These are phyloP conservation scores for Holothuria leucospilota DNA, from an alignment of 53 echinoderm and acorn worm species.

Conservation along the genomic window DNA sequence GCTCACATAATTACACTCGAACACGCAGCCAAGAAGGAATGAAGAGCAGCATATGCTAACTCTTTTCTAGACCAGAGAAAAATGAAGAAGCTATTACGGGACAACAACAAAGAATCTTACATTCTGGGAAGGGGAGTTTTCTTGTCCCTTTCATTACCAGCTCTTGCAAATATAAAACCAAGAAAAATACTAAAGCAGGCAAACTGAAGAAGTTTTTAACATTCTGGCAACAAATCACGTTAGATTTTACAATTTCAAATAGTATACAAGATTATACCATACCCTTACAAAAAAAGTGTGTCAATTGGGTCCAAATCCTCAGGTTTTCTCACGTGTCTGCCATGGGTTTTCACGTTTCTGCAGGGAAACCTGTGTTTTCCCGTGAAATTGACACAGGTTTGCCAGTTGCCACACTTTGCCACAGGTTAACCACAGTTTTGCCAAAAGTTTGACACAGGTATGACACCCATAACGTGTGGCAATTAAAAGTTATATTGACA, in stretches of 20 bases:
- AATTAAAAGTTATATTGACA: too few species aligned
- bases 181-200: slow-evolving; percentile 11
- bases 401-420: too few species aligned
- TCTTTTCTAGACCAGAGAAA: slow-evolving; percentile 54
- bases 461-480: too few species aligned
- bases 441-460: too few species aligned
- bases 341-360: too few species aligned
- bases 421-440: too few species aligned
- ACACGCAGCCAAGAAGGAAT: too few species aligned
- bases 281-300: neutral
- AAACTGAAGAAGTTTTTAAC: slow-evolving; percentile 1
- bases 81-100: slow-evolving; percentile 15
- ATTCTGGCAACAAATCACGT: slow-evolving; percentile 42
- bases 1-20: neutral
- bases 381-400: too few species aligned
- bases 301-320: too few species aligned
- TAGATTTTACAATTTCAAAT: slow-evolving; percentile 33
- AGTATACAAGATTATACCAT: slow-evolving; percentile 42
- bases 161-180: neutral
- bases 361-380: too few species aligned
- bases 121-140: slow-evolving; percentile 3
- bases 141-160: neutral
- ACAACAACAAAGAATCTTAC: neutral
- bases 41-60: too few species aligned
- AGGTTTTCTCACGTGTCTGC: too few species aligned